Evolutionary conservation across 2,797 vertebrate species (phyloP), one percentile per base, ranked within the genome.

Genomic region (Yasuhikotakia modesta): DNA sequence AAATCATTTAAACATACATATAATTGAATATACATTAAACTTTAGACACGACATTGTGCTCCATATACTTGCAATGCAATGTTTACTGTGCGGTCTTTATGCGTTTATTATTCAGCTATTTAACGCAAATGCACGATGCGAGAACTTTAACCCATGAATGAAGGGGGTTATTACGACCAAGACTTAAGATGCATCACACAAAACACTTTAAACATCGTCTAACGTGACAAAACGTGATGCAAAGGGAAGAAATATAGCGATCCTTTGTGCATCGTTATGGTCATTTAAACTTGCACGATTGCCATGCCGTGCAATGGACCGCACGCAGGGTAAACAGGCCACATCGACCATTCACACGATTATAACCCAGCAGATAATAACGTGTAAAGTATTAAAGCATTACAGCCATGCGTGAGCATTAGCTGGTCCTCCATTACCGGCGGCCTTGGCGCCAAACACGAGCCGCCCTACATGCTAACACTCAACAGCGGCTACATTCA

Each of bases 371-470:
- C 27, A 27, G 27, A 27, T 27, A 27, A 2, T 27, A n/a, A n/a
- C n/a, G n/a, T n/a, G n/a, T n/a, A n/a, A n/a, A n/a, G n/a, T n/a
- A n/a, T n/a, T n/a, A n/a, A n/a, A n/a, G n/a, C n/a, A 22, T 10
- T 2, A 10, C 5, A 16, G 5, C 16, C 4, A 2, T 45, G 53
- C 7, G 58, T 21, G 24, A 61, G 32, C 45, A 32, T 27, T 46
- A 45, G 13, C 58, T 32, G 66, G n/a, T 46, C 30, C 73, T 70
- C 65, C 75, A 55, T 58, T 78, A 22, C 74, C 39, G 65, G 57
- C 81, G 85, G 84, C 84, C 84, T 76, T 93, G 91, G 92, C 92
- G 93, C 91, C 92, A 93, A 94, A 91, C 90, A 73, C 85, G 45
- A 76, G 83, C 82, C 85, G 78, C 79, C 78, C 82, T 73, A 73